phyloP scores from a whole-genome alignment of 1,140 invertebrate species.

The Leptinotarsa lineolata region DNA sequence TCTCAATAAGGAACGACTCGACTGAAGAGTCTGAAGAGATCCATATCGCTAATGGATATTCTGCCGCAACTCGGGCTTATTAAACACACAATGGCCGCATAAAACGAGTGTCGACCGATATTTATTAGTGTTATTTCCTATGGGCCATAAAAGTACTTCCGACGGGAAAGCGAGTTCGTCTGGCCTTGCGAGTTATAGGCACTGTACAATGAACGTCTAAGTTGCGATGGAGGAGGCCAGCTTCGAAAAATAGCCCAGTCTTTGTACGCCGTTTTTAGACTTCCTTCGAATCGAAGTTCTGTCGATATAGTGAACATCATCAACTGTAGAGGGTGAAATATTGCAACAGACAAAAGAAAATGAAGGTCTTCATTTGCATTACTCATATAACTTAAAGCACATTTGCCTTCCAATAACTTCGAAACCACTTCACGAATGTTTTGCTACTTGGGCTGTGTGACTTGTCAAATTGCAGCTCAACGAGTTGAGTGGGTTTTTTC shows the following conservation, averaged over 20 bases:
- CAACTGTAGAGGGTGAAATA: too few species aligned
- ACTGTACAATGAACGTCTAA: not conserved
- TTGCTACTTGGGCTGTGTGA: too few species aligned
- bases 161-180: not conserved
- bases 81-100: not conserved
- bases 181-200: not conserved
- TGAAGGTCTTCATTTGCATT: too few species aligned
- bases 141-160: conserved; percentile 5
- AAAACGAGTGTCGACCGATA: conserved; percentile 2
- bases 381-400: too few species aligned
- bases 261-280: too few species aligned
- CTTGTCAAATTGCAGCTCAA: too few species aligned
- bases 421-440: too few species aligned
- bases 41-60: not conserved
- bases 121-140: conserved; percentile 6
- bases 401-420: too few species aligned
- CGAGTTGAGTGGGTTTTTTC: too few species aligned
- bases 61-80: not conserved
- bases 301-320: too few species aligned
- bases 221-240: conserved; percentile 15
- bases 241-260: conserved; percentile 33
- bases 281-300: too few species aligned
- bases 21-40: not conserved
- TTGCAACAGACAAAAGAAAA: too few species aligned
- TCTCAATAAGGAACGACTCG: not conserved